Percentiles rank a stretch among this genome's conserved stretches.
Evolutionary conservation across 2,113 vertebrate species (phyloP).

Genomic region (Aspidoscelis tigris): DNA sequence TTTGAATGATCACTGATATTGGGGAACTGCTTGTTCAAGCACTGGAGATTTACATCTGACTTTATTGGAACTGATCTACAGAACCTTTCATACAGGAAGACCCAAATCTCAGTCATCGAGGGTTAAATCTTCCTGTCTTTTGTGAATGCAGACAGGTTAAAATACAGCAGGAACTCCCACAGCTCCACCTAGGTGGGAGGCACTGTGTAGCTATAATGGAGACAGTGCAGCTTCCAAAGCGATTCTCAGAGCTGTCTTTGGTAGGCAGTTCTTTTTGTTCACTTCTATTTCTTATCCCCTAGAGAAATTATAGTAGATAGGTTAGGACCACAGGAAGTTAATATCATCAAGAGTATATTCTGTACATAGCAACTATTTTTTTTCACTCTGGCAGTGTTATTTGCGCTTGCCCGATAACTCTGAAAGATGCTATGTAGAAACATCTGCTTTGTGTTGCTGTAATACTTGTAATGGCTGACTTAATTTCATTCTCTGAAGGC

Average conservation of each 20-base stretch:
- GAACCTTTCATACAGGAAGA: not conserved
- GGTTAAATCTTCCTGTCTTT: slow-evolving; percentile 1
- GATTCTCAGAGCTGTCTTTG: slow-evolving; percentile 14
- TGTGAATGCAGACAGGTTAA: not conserved
- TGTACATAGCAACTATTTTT: slow-evolving; percentile 9
- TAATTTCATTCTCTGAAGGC: slow-evolving; percentile 36
- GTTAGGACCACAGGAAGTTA: slow-evolving; percentile 1
- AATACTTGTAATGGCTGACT: slow-evolving; percentile 23
- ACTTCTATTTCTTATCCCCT: slow-evolving; percentile 14
- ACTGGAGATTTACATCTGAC: slow-evolving; percentile 1
- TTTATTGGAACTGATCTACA: slow-evolving; percentile 19
- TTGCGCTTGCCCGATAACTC: slow-evolving; percentile 6
- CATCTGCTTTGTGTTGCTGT: slow-evolving; percentile 38
- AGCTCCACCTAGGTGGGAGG: not conserved
- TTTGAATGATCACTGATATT: slow-evolving; percentile 9
- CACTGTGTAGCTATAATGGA: not conserved
- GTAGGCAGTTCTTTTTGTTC: slow-evolving; percentile 1
- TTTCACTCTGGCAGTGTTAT: not conserved
- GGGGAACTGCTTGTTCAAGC: slow-evolving; percentile 8
- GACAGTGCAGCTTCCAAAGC: not conserved
- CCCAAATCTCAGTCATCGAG: slow-evolving; percentile 17
- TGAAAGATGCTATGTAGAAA: slow-evolving; percentile 14
- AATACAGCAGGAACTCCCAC: slow-evolving; percentile 5
- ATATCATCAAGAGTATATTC: slow-evolving; percentile 30
- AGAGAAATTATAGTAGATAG: not conserved